Conservation (phyloP, 2,113 vertebrate genomes). For the Typhlomys cinereus region DNA sequence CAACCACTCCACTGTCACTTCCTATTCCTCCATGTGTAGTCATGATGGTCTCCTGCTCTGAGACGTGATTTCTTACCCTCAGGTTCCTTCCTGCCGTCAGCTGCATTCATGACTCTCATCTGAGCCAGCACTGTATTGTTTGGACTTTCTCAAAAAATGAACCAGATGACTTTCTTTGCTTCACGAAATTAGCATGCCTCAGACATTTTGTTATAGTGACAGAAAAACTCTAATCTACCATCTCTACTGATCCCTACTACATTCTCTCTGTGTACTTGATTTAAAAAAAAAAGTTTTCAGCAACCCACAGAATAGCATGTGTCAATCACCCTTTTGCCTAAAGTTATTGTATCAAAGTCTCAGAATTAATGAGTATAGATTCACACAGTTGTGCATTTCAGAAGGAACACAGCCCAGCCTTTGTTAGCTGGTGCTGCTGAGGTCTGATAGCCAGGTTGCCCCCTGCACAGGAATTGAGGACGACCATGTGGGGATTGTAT, state of each 20-base stretch:
- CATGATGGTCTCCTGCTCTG: background rate
- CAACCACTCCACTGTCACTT: no score
- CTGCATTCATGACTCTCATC: background rate
- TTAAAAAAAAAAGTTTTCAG: conserved; percentile 26
- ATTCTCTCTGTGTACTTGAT: background rate
- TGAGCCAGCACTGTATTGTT: background rate
- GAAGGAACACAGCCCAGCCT: conserved; percentile 6
- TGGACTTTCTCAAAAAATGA: background rate
- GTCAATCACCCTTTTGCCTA: background rate
- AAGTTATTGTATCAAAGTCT: conserved; percentile 23
- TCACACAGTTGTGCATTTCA: conserved; percentile 36
- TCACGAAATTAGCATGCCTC: background rate
- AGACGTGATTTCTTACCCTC: background rate
- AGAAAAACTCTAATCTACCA: background rate
- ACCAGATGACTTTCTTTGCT: background rate
- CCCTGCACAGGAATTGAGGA: conserved; percentile 80
- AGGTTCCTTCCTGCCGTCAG: no score
- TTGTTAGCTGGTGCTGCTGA: no score
- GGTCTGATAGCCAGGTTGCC: conserved; percentile 81
- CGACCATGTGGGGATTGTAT: conserved; percentile 78
- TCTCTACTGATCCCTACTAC: conserved; percentile 10
- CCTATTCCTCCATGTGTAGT: no score
- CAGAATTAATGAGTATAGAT: conserved; percentile 43
- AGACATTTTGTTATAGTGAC: background rate
- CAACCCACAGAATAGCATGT: background rate